Base-by-base conservation (phyloP, 2,888 invertebrate species). In the Acleris laterana region DNA sequence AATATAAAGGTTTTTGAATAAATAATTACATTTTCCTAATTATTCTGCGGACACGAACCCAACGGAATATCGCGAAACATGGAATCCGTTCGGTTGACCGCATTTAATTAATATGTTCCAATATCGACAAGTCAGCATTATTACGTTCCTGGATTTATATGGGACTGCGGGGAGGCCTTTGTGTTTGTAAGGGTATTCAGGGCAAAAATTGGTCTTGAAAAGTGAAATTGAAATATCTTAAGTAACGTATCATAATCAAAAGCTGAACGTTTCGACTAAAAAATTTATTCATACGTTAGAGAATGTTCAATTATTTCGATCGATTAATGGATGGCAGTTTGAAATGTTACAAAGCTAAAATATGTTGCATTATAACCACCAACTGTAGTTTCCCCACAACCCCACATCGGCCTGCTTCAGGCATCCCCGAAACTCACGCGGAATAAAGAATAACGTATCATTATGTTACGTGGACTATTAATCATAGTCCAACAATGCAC, bases 401-500 rank as follows among this genome's bases (percentile, higher is more conserved):
- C 28, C 32, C 9, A 32, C 32, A 50, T 28, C 55, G 48, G 46
- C 52, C 58, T 66, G 61, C 50, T 50, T 66, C 61, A 65, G 22
- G 7, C 77, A 77, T 62, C 59, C 49, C 56, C 50, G 62, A 61
- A 62, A 70, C 51, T 56, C 63, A 55, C 50, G 59, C 64, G 66
- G 62, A 38, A 61, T 79, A 82, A 84, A 85, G 88, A 88, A 86
- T 75, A 76, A 78, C 84, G 80, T 84, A 87, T 89, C 90, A 88
- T 87, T 88, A 89, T 82, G 82, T 78, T 72, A 65, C 70, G 74
- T 78, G 68, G 72, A 78, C 82, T 83, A 91, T 92, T 88, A 90
- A 91, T 91, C 90, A 91, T 85, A 74, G 82, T 86, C 79, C 77
- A 86, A 92, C 91, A 92, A 91, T 90, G 83, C 83, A 63, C 69